phyloP scores from a whole-genome alignment of 1,140 invertebrate genomes.

The Coptotermes formosanus region DNA sequence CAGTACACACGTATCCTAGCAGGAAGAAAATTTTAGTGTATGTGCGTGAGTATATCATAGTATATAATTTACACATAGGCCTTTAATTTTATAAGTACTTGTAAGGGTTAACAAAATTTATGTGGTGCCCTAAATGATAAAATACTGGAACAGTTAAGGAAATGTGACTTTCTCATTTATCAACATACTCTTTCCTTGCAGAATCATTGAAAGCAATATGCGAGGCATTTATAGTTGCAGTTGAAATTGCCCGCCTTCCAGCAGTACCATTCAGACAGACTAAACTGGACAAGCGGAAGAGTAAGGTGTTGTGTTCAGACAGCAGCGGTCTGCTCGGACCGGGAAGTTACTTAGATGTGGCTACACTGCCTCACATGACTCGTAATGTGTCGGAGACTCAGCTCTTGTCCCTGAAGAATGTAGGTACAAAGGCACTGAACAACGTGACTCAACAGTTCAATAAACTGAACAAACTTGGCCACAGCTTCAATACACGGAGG shows the following conservation, averaged over 20 bases:
- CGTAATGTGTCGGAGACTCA: slow-evolving; percentile 67
- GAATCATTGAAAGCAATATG: slow-evolving; percentile 86
- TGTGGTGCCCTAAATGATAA: too few species aligned
- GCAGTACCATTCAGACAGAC: slow-evolving; percentile 58
- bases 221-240: slow-evolving; percentile 79
- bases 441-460: slow-evolving; percentile 84
- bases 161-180: too few species aligned
- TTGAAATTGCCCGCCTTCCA: slow-evolving; percentile 65
- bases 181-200: slow-evolving; percentile 53
- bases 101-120: too few species aligned
- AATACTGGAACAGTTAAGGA: too few species aligned
- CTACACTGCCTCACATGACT: slow-evolving; percentile 56
- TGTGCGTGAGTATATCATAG: too few species aligned
- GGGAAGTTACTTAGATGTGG: slow-evolving; percentile 53
- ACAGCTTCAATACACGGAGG: slow-evolving; percentile 57
- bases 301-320: slow-evolving; percentile 53
- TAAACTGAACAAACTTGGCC: slow-evolving; percentile 73
- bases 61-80: too few species aligned
- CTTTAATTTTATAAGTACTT: too few species aligned
- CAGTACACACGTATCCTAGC: too few species aligned
- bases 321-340: slow-evolving; percentile 42
- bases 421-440: slow-evolving; percentile 77
- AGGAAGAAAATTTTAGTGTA: too few species aligned
- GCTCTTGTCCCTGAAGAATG: slow-evolving; percentile 59
- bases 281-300: slow-evolving; percentile 71